Percentiles rank a stretch among this genome's conserved stretches.
These are phyloP conservation scores for Hedya salicella DNA, from an alignment of 2,888 invertebrate genomes.

Conservation along the genomic window DNA sequence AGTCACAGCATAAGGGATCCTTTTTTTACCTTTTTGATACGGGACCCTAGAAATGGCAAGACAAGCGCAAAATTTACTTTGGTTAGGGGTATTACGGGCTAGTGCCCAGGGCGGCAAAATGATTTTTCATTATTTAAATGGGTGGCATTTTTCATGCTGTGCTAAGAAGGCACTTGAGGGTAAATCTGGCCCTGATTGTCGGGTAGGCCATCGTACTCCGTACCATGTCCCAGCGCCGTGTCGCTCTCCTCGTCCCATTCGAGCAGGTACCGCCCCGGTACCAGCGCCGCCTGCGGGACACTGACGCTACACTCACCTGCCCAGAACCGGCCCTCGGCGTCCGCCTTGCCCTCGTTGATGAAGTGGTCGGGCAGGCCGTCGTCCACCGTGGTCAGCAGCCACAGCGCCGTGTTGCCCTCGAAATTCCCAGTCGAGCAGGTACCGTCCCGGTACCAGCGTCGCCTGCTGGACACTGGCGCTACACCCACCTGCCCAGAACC, in stretches of 20 bases:
- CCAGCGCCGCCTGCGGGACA: background rate
- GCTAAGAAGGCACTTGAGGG: no score
- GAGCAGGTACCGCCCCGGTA: background rate
- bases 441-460: constrained; percentile 71
- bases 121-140: no score
- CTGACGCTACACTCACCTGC: constrained; percentile 68
- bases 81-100: no score
- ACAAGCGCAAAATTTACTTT: no score
- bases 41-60: no score
- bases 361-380: constrained; percentile 72
- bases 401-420: constrained; percentile 64
- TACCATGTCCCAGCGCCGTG: no score
- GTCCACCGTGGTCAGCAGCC: constrained; percentile 65
- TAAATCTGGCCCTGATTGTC: no score
- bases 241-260: background rate
- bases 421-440: constrained; percentile 77
- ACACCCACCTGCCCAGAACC: constrained; percentile 85
- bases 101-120: no score
- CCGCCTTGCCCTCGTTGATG: constrained; percentile 89
- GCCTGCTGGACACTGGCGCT: constrained; percentile 69
- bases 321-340: constrained; percentile 87
- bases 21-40: no score
- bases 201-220: no score
- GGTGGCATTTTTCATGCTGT: no score
- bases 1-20: no score